Base-by-base conservation (phyloP, 2,888 invertebrate genomes). In the Rosalia funebris region DNA sequence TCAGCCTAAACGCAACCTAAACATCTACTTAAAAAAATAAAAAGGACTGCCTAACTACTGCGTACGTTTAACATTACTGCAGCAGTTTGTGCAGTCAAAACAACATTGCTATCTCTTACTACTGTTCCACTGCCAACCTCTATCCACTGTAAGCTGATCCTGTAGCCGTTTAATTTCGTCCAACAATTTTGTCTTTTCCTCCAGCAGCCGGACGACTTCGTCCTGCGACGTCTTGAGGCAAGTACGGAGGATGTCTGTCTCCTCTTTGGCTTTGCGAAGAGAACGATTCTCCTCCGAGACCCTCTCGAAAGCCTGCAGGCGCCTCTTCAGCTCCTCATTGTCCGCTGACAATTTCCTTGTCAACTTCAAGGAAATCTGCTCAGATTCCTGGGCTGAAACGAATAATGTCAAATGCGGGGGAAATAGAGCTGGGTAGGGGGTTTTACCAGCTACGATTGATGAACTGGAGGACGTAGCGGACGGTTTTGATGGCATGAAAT, bases 151-250 rank as follows among this genome's bases (percentile, higher is more conserved):
- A 34, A 80, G 68, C 65, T 84, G 84, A 65, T 82, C 90, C 83
- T 91, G 91, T 65, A 93, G 79, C 16, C 85, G 82, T 34, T 87
- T 85, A 64, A 93, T 84, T 34, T 89, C 87, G 61, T 92, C 90
- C 65, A 92, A 78, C 46, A 93, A 82, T 45, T 87, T 86, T 69
- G 87, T 87, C 74, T 93, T 93, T 74, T 93, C 93, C 19, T 89
- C 88, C 16, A 92, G 75, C 64, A 93, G 80, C 50, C 84, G 84
- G 4, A 87, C 86, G 0, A 92, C 89, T 62, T 92, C 89, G 70
- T 91, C 91, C 77, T 92, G 92, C 0, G 92, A 91, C 0, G 89
- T 86, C 63, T 84, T 85, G 52, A 90, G 78, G 71, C 84, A 85
- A 4, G 84, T 84, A 69, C 85, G 85, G 4, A 92, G 79, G 10